Evolutionary conservation across 2,888 invertebrate species (phyloP), one percentile per base, ranked within the genome.

Genomic region (Melangyna quadrimaculata): DNA sequence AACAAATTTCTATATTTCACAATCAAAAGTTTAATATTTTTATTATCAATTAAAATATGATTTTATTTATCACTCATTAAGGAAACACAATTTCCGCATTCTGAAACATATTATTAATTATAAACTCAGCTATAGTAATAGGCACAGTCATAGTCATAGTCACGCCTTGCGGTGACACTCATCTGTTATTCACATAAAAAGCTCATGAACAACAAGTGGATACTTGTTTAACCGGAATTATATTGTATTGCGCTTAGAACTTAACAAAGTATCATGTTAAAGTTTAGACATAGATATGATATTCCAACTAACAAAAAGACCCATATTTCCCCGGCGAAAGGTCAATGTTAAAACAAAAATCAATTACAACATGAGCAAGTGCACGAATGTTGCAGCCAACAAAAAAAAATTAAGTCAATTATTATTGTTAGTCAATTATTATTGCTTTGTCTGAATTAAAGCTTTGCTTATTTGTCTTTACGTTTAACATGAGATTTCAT

Each of bases 211-310:
- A 51, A 59, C 24, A 51, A 59, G 32, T 59, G 48, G 19, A 51
- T 48, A 40, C 65, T 45, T 19, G 65, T 65, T 45, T 19, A 69
- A 69, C 77, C 70, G 77, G 69, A 77, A 77, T 35, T 29, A 29
- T 35, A 48, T 59, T 35, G 14, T 35, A 37, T 14, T 45, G 35
- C 14, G 2, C 17, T 45, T 43, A 69, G 37, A 77, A 61, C 48
- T 29, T 35, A n/a, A 19, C 40, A 19, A 48, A 19, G 10, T 65
- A 19, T 29, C 17, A 48, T 67, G 48, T 35, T n/a, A n/a, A 40
- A 40, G n/a, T 40, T 6, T 40, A 37, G n/a, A n/a, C n/a, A n/a
- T n/a, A n/a, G n/a, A n/a, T 32, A 29, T 35, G 1, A 7, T 35
- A 22, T 67, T 48, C 32, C 51, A 22, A n/a, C 22, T 9, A 48